Percentiles rank a stretch among this genome's conserved stretches.
Conservation (phyloP, 1,140 invertebrate genomes). For the Saccostrea echinata region DNA sequence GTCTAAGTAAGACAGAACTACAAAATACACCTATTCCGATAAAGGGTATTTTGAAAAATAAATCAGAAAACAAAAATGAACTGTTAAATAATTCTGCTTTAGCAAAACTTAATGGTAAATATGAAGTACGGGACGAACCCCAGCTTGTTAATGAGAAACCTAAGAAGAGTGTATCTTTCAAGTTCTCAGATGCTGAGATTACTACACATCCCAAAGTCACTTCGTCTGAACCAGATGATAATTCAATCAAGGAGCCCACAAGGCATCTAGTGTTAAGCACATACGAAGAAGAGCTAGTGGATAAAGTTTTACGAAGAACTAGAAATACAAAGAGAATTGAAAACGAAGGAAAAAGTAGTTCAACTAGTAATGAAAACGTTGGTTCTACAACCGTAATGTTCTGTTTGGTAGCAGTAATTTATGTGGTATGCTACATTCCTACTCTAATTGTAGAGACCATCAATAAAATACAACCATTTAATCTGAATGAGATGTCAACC, state of each 20-base stretch:
- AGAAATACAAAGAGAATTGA: too few species aligned
- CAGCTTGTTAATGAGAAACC: background rate
- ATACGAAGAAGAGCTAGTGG: background rate
- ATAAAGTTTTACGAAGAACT: background rate
- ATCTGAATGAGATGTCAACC: background rate
- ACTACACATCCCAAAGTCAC: background rate
- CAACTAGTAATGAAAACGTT: background rate
- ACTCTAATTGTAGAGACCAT: background rate
- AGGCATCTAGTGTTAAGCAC: background rate
- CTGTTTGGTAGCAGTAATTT: background rate
- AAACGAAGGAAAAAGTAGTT: background rate
- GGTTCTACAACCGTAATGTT: slow-evolving; percentile 15
- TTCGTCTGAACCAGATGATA: background rate
- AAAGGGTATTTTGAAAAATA: background rate
- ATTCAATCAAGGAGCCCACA: background rate
- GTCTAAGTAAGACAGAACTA: background rate
- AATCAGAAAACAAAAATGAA: background rate
- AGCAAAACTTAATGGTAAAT: too few species aligned
- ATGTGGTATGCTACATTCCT: slow-evolving; percentile 15
- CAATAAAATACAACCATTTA: background rate
- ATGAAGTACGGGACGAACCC: too few species aligned
- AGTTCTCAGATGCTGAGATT: background rate
- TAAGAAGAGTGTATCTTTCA: background rate
- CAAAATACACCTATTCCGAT: background rate
- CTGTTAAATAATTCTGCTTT: too few species aligned